Percentiles rank a stretch among this genome's conserved stretches.
Evolutionary conservation across 2,113 vertebrate genomes (phyloP).

Genomic region (Bolborhynchus lineola): DNA sequence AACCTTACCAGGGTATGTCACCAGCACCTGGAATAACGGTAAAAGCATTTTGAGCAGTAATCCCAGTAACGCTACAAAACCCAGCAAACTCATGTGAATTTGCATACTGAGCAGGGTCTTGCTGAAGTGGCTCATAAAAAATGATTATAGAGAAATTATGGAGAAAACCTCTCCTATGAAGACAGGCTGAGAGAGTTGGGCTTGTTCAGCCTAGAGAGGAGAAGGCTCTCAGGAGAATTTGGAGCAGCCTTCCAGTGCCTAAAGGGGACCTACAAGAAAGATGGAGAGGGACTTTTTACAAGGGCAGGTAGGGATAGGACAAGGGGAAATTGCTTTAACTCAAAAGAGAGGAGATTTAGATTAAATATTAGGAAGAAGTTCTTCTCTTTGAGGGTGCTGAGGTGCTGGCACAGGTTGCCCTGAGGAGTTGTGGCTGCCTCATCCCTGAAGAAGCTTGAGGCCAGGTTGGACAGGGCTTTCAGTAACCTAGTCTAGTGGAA

Average conservation of each 20-base stretch:
- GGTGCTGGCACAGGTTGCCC: neutral
- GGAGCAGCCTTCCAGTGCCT: neutral
- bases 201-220: neutral
- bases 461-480: neutral
- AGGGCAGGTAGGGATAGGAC: neutral
- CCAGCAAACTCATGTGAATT: neutral
- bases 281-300: neutral
- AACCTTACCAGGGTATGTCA: neutral
- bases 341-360: neutral
- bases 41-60: neutral
- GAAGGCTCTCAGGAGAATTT: neutral
- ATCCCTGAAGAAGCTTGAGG: neutral
- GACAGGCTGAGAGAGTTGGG: neutral
- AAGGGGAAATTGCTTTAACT: neutral
- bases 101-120: neutral
- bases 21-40: neutral
- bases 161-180: neutral
- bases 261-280: neutral
- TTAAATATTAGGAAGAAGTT: neutral
- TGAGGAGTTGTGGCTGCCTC: neutral
- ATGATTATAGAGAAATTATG: neutral
- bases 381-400: neutral
- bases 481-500: neutral
- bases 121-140: neutral
- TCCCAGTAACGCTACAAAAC: neutral